Base-by-base conservation (phyloP, 2,113 vertebrate genomes). In the Condylura cristata region DNA sequence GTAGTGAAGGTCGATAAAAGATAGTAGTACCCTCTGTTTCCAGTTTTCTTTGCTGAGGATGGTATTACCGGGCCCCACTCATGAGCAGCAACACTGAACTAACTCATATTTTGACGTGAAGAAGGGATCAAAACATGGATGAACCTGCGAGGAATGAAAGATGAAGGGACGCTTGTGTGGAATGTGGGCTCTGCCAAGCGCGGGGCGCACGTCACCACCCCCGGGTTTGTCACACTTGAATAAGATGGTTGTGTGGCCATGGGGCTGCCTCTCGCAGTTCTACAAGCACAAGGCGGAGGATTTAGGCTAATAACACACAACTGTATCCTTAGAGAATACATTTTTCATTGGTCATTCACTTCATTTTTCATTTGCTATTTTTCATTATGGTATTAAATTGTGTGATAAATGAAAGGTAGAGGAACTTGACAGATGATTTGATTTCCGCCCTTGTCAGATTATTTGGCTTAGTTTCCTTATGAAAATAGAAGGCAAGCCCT, bases 401-500 rank as follows among this genome's bases (percentile, higher is more conserved):
- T 87, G 95, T 97, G 98, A 98, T 97, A 97, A 97, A 97, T 97
- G 91, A 82, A 96, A 96, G 97, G 96, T 70, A 92, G 63, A 96
- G 94, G 79, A 97, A 97, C 97, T 96, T 97, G 89, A 93, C 95
- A 97, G 96, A 95, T 96, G 76, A 97, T 97, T 97, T 97, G 94
- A 98, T 97, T 98, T 98, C 90, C 41, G 22, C 94, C 93, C 94
- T 97, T 98, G 96, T 97, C 97, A 97, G 95, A 97, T 98, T 97
- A 98, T 97, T 97, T 98, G 96, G 84, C 96, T 97, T 94, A 85
- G 89, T 96, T 97, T 98, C 94, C 95, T 97, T 96, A 97, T 96
- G 94, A 95, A 98, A 98, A 97, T 0, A 1, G 95, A 97, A 97
- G 96, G 98, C 97, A 97, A 97, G 93, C 70, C 95, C 96, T 97